These are phyloP conservation scores for Cebidichthys violaceus DNA, from an alignment of 2,113 vertebrate genomes.

Conservation along the genomic window DNA sequence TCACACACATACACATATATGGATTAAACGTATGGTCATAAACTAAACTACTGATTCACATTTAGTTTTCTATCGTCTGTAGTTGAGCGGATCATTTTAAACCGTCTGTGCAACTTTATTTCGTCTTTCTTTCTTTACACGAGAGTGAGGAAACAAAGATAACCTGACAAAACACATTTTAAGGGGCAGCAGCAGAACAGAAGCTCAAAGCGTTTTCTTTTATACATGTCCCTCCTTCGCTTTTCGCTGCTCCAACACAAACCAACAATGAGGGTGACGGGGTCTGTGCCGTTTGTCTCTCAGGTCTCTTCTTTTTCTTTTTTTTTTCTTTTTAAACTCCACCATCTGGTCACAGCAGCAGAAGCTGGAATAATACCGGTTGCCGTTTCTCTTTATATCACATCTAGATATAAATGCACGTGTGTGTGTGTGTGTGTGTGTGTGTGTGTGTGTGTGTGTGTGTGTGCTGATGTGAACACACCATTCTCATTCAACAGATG, in stretches of 20 bases:
- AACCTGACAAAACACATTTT: not conserved
- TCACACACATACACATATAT: not conserved
- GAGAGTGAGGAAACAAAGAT: not conserved
- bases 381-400: not conserved
- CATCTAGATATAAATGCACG: constrained; percentile 7
- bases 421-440: not conserved
- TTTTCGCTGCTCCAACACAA: not conserved
- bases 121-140: not conserved
- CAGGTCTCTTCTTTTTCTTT: not conserved
- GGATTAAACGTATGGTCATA: not conserved
- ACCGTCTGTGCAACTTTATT: not conserved
- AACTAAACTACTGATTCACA: not conserved
- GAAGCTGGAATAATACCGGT: not conserved
- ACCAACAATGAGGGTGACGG: not conserved
- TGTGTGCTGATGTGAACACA: constrained; percentile 3
- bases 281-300: not conserved
- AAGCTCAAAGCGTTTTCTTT: constrained; percentile 6
- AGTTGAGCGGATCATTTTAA: not conserved
- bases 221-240: not conserved
- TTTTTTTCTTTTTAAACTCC: constrained; percentile 10
- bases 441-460: not conserved
- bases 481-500: constrained; percentile 15
- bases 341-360: constrained; percentile 31
- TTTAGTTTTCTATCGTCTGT: not conserved
- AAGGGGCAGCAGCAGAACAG: not conserved